phyloP scores from a whole-genome alignment of 2,113 vertebrate species.

The Festucalex cinctus region DNA sequence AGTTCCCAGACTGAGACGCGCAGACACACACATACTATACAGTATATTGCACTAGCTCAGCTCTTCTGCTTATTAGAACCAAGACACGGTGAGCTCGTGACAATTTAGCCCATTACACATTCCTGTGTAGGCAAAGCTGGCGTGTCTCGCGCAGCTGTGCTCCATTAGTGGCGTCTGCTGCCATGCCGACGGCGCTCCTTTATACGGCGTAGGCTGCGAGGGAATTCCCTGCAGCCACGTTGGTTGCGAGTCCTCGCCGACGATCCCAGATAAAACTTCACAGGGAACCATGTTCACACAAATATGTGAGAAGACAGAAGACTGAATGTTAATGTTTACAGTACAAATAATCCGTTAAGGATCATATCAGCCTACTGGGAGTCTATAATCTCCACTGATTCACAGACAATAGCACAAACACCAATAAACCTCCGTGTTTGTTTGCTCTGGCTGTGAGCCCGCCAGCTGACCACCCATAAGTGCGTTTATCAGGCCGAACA shows the following conservation, averaged over 20 bases:
- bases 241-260: background rate
- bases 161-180: constrained; percentile 66
- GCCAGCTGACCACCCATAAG: constrained; percentile 32
- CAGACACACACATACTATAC: constrained; percentile 12
- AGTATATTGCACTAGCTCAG: constrained; percentile 41
- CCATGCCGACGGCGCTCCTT: constrained; percentile 45
- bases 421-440: constrained; percentile 32
- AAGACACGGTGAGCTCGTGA: constrained; percentile 34
- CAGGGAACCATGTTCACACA: background rate
- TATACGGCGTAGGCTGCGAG: constrained; percentile 1
- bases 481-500: constrained; percentile 21
- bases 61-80: constrained; percentile 59
- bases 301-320: constrained; percentile 10
- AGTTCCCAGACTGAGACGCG: constrained; percentile 40
- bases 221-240: constrained; percentile 32
- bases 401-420: constrained; percentile 43
- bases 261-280: constrained; percentile 14
- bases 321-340: constrained; percentile 33
- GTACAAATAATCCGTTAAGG: constrained; percentile 37
- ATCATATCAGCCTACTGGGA: constrained; percentile 14
- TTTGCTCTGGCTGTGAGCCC: constrained; percentile 42
- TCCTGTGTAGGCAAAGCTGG: constrained; percentile 57
- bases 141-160: constrained; percentile 62
- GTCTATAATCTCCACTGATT: constrained; percentile 37
- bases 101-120: constrained; percentile 41